Base-by-base conservation (phyloP, 2,888 invertebrate species). In the Acanthopleura granulata region DNA sequence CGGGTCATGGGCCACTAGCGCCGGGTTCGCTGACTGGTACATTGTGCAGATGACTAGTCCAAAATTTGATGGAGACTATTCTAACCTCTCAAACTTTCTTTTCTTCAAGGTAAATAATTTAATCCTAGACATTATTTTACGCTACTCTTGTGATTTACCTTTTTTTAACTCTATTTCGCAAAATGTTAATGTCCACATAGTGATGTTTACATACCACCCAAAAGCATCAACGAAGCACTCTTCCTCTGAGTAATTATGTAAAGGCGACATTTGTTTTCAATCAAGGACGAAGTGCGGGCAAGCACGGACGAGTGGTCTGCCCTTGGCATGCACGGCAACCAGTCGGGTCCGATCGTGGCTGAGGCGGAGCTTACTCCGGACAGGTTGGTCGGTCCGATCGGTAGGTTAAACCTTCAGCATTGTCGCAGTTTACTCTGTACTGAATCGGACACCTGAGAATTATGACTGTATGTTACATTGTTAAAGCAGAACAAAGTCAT, bases 271-370 rank as follows among this genome's bases (percentile, higher is more conserved):
- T n/a, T 15, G 25, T 29, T 27, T 50, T 72, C 6, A 50, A 11
- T 50, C 15, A 14, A 72, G 72, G 72, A 72, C n/a, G 72, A 72
- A 57, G 57, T 72, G 14, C 72, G 72, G 14, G 72, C 72, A 1
- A 50, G 29, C 57, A 72, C 72, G 29, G 57, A 57, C 12, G 72
- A 72, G 15, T 72, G 72, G 72, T 72, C 72, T 40, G 72, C 51
- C 15, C 25, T 72, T 22, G 72, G 72, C 57, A 27, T 72, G 57
- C 50, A 51, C 11, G 72, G 72, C 0, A 72, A 72, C 57, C 72
- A 72, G 29, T 72, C 72, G 14, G 72, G 72, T 16, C 50, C 57
- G 18, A 50, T 51, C 22, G 57, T 72, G n/a, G 50, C 72, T 1
- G 72, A 72, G 29, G 72, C 25, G 27, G 27, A 50, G 16, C 29